Base-by-base conservation (phyloP, 2,888 invertebrate genomes). In the Drosophila meridiana region DNA sequence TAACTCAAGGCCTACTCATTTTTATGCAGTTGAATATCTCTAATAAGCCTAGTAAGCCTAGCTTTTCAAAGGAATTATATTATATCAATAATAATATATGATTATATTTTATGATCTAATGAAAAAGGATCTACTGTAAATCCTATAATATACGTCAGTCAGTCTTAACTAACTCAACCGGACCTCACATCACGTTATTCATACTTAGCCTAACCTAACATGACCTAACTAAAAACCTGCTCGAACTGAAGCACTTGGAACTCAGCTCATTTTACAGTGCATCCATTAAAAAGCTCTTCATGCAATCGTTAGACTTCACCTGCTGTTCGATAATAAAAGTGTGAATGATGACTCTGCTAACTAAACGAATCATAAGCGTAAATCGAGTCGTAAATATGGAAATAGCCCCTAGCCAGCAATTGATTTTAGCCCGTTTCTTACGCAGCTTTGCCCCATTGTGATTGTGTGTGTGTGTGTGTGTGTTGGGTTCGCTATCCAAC, bases 311-410 rank as follows among this genome's bases (percentile, higher is more conserved):
- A 47, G 38, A 57, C 36, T 32, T 40, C 50, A 30, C 38, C n/a
- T 43, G 57, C 67, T 59, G 53, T 26, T 38, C 30, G 47, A 42
- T 55, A 36, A 45, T 60, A 69, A 69, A 69, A 70, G 28, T 56
- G 36, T 69, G 61, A 69, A 45, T 61, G 64, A 73, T 64, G 57
- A 36, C 20, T 13, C 11, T 20, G 56, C 45, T 58, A 73, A 64
- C 56, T 52, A 40, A 68, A 42, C 40, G 42, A 67, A 52, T 63
- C 52, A 61, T 64, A 34, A 58, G 52, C 73, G 65, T 69, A 69
- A 73, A 78, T 69, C 50, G 59, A n/a, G 56, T 62, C 42, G 58
- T 67, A 59, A 67, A 67, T 63, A 52, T 59, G 59, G 26, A 56
- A 59, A 72, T 45, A 56, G 34, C 47, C 32, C 47, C 56, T 32